Conservation (phyloP, 2,888 invertebrate genomes). For the Drosophila subsilvestris region DNA sequence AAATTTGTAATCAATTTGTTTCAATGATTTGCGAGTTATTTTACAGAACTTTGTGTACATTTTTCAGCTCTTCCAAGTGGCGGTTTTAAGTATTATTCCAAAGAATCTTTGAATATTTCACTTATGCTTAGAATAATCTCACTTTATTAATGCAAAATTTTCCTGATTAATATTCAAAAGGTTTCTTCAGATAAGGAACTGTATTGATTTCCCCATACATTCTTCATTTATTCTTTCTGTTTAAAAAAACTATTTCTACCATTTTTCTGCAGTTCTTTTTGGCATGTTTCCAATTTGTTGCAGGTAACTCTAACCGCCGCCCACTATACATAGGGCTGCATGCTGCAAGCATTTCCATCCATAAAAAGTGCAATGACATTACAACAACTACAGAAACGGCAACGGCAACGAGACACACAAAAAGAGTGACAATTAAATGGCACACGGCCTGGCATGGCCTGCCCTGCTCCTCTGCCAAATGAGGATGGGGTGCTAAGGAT, state of each 20-base stretch:
- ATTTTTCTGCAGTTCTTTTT: neutral
- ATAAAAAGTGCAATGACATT: constrained; percentile 72
- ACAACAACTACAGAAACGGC: constrained; percentile 46
- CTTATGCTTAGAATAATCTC: no score
- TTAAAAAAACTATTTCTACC: no score
- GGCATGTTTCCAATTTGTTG: neutral
- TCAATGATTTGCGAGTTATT: neutral
- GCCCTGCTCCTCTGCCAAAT: constrained; percentile 11
- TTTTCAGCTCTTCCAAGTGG: no score
- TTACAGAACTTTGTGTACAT: neutral
- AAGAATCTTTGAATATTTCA: no score
- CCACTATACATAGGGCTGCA: no score
- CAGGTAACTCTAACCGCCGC: neutral
- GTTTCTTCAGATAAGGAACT: no score
- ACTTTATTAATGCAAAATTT: no score
- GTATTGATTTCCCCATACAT: no score
- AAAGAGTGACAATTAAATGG: constrained; percentile 67
- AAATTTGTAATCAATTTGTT: constrained; percentile 7
- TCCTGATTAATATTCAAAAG: no score
- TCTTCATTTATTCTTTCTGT: no score
- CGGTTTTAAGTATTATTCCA: no score
- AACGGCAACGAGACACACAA: constrained; percentile 29
- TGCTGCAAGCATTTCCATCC: neutral
- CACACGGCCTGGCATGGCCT: constrained; percentile 25
- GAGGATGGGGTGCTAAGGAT: constrained; percentile 23